Evolutionary conservation across 1,140 invertebrate genomes (phyloP), one percentile per base, ranked within the genome.

Genomic region (Cotesia vestalis): DNA sequence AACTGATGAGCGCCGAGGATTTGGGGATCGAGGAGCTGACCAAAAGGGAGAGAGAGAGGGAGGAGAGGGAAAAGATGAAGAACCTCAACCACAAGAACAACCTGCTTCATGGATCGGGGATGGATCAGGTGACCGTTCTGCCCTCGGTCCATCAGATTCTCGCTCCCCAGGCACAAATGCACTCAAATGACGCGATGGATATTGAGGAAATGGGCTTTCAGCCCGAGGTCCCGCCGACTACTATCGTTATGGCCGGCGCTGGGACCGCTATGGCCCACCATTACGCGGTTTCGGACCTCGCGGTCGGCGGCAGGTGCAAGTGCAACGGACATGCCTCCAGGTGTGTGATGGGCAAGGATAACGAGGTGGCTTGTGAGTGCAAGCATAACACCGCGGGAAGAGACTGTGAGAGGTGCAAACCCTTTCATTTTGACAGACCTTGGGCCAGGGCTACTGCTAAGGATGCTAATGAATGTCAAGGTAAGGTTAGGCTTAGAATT

Each of bases 251-350:
- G 12, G 79, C 80, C 4, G 78, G 78, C 8, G 77, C 80, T 67
- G 81, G 81, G n/a, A 74, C 63, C 8, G 17, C 69, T 4, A 46
- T 70, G 67, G 90, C 90, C 0, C 91, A 94, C 80, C 93, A 94
- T 80, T 98, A 98, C 86, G 94, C 96, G n/a, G 93, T 99, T 17
- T 96, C 97, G 1, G 98, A 99, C 87, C 94, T 99, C 80, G 94
- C 97, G n/a, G 96, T 99, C 71, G 98, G 98, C 63, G 98, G 98
- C 11, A 90, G 98, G 20, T 99, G 98, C 88, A 99, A 99, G 90
- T 99, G 98, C 86, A 99, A 99, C 88, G 98, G 98, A 61, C 98
- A 99, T 88, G 97, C 97, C 53, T 95, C 95, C 51, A 90, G 93
- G 72, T 99, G 98, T 83, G 89, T 91, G 71, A 89, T 89, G 63